These are phyloP conservation scores for Chaetodon trifascialis DNA, from an alignment of 2,113 vertebrate genomes.

Conservation along the genomic window DNA sequence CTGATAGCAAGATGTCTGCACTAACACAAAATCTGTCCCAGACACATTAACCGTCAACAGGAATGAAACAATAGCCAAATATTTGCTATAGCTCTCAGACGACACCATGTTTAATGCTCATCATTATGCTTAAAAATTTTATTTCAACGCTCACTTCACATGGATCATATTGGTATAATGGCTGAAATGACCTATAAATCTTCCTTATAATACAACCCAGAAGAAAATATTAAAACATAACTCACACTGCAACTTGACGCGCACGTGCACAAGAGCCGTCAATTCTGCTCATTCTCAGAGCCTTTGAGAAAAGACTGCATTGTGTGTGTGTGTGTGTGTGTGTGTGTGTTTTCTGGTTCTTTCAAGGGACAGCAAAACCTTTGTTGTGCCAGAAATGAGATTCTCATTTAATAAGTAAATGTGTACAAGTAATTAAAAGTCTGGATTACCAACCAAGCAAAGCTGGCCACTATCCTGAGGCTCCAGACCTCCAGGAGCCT, in stretches of 20 bases:
- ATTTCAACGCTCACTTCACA: conserved; percentile 22
- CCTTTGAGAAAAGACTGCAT: not conserved
- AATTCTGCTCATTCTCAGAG: not conserved
- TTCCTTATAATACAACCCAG: conserved; percentile 8
- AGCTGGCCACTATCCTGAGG: not conserved
- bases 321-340: too few relatives aligned
- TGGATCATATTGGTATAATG: conserved; percentile 29
- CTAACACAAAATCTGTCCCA: conserved; percentile 50
- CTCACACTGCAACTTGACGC: not conserved
- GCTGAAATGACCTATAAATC: not conserved
- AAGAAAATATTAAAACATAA: conserved; percentile 36
- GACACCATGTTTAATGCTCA: conserved; percentile 35
- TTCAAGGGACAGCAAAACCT: conserved; percentile 9
- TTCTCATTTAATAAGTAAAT: conserved; percentile 20
- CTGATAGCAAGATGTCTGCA: conserved; percentile 36
- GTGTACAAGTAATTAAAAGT: conserved; percentile 3
- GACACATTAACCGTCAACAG: conserved; percentile 46
- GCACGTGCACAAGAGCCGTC: not conserved
- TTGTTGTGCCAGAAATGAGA: conserved; percentile 27
- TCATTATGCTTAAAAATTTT: conserved; percentile 33
- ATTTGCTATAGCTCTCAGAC: conserved; percentile 16
- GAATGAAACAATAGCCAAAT: conserved; percentile 58
- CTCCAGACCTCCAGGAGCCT: not conserved
- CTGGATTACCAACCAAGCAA: conserved; percentile 3
- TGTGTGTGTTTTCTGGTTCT: not conserved